Conservation (phyloP, 2,113 vertebrate species). For the Hemiprocne comata region DNA sequence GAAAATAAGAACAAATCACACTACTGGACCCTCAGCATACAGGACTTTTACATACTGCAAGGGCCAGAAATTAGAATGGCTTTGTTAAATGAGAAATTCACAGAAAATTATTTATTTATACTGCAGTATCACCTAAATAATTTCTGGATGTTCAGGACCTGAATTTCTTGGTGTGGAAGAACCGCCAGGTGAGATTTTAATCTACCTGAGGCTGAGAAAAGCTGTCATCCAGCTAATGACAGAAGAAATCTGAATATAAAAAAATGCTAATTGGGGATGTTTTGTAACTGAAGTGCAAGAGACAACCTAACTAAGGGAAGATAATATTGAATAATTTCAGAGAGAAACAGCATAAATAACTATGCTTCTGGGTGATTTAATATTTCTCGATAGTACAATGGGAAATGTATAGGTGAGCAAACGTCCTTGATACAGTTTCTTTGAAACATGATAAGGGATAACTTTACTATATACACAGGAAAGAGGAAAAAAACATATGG, state of each 20-base stretch:
- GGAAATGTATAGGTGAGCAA: neutral
- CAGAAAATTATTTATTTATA: neutral
- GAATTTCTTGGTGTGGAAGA: neutral
- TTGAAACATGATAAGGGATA: neutral
- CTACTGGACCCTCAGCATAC: neutral
- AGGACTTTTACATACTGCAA: neutral
- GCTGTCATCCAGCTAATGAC: neutral
- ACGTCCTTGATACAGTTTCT: neutral
- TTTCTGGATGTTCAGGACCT: neutral
- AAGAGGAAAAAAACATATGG: neutral
- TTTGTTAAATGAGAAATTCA: neutral
- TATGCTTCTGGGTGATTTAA: neutral
- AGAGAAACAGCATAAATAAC: neutral
- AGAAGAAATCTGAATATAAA: neutral
- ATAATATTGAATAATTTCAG: neutral
- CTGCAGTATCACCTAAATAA: neutral
- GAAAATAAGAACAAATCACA: neutral
- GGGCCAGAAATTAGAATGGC: neutral
- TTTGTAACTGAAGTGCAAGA: neutral
- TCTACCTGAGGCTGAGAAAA: neutral
- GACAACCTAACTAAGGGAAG: neutral
- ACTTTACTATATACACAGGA: neutral
- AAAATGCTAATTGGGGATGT: neutral
- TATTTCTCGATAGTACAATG: neutral
- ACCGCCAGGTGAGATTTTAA: neutral